A percentile compares a stretch with the other conserved stretches of the same genome.
These are phyloP conservation scores for Heliocidaris erythrogramma DNA, from an alignment of 35 echinoderm and acorn worm genomes.

Conservation along the genomic window DNA sequence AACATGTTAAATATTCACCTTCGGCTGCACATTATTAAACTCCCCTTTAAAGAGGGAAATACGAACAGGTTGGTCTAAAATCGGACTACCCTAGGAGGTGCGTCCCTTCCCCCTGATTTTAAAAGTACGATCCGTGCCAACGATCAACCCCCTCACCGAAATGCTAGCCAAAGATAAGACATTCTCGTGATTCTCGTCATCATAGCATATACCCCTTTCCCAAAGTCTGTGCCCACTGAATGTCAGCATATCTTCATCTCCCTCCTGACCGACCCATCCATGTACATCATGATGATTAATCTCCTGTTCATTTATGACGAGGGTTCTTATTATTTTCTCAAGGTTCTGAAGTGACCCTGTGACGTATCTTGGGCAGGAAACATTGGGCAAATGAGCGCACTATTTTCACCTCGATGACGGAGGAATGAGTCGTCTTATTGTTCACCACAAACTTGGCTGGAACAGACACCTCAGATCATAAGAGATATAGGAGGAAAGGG, in stretches of 20 bases:
- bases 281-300: neutral
- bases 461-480: neutral
- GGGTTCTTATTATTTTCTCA: neutral
- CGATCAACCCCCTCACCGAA: neutral
- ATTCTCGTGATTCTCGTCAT: neutral
- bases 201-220: neutral
- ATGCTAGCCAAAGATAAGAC: neutral
- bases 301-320: neutral
- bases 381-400: neutral
- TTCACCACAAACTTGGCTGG: neutral
- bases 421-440: neutral
- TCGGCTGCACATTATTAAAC: no score
- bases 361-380: neutral
- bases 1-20: no score
- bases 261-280: neutral
- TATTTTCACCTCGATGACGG: neutral
- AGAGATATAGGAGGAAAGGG: neutral
- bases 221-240: no score
- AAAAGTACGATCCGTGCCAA: neutral
- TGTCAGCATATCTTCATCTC: neutral
- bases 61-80: no score
- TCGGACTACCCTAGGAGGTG: neutral
- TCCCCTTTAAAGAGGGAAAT: no score
- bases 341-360: neutral
- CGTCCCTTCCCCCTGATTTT: neutral